Evolutionary conservation across 2,113 vertebrate species (phyloP).

Genomic region (Grammomys surdaster): DNA sequence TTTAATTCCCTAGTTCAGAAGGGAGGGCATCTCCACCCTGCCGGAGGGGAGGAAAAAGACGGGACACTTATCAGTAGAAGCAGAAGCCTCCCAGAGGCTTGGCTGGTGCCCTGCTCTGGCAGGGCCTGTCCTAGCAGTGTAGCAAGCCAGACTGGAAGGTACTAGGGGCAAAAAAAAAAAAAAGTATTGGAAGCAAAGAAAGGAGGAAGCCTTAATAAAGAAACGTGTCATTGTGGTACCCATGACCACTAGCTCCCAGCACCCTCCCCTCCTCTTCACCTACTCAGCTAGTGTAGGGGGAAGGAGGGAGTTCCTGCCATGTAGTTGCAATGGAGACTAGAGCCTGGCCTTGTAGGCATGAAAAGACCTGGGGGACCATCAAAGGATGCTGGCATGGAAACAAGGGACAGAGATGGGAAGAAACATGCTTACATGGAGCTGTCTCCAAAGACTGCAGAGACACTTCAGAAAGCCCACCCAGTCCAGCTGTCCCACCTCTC

Average conservation of each 20-base stretch:
- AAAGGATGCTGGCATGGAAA: neutral
- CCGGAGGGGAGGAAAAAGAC: conserved; percentile 53
- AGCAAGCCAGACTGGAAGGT: conserved; percentile 15
- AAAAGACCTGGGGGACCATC: accelerated
- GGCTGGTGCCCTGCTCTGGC: neutral
- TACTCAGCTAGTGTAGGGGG: neutral
- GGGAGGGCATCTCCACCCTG: neutral
- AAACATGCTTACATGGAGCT: neutral
- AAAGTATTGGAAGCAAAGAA: neutral
- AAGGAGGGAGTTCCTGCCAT: neutral
- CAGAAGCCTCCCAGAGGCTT: conserved; percentile 66
- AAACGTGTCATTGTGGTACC: neutral
- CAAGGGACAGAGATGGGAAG: neutral
- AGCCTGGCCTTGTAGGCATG: neutral
- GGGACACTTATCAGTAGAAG: conserved; percentile 67
- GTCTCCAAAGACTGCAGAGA: accelerated
- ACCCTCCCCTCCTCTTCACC: neutral
- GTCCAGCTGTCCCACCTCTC: conserved; percentile 42
- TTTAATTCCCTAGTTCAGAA: conserved; percentile 56
- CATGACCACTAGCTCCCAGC: neutral
- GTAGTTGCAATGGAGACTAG: neutral
- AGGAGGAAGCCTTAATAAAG: neutral
- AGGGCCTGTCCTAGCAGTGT: neutral
- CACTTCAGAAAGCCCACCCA: conserved; percentile 38
- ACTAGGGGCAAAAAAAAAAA: conserved; percentile 10